Percentiles rank a stretch among this genome's conserved stretches.
Evolutionary conservation across 2,113 vertebrate genomes (phyloP).

Genomic region (Vicugna pacos): DNA sequence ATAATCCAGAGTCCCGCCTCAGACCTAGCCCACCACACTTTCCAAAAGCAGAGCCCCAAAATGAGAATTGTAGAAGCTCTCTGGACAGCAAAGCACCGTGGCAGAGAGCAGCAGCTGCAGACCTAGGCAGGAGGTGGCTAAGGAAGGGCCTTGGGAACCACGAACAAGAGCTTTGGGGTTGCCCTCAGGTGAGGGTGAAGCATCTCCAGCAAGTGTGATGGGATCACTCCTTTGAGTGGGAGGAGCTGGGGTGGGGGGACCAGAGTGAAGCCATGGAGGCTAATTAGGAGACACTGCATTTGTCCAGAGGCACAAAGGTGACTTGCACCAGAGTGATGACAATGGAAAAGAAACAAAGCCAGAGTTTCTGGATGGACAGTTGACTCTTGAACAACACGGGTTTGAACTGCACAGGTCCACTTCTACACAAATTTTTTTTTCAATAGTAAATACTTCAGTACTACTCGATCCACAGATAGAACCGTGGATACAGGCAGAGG

Average conservation of each 20-base stretch:
- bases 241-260: not conserved
- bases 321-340: not conserved
- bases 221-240: not conserved
- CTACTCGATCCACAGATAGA: not conserved
- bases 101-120: not conserved
- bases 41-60: not conserved
- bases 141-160: accelerated
- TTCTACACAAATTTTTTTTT: not conserved
- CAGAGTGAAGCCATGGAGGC: not conserved
- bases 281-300: not conserved
- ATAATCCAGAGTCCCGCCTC: not conserved
- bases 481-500: too few relatives aligned
- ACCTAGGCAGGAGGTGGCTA: not conserved
- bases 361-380: not conserved
- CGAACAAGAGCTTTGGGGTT: not conserved
- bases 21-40: not conserved
- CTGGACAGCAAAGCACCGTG: accelerated
- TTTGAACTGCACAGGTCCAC: accelerated
- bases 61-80: not conserved
- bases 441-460: not conserved
- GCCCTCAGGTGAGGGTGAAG: not conserved
- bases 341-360: not conserved
- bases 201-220: not conserved
- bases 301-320: not conserved
- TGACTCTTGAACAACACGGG: not conserved